Evolutionary conservation across 2,888 invertebrate genomes (phyloP).

Genomic region (Drosophila kambysellisi): DNA sequence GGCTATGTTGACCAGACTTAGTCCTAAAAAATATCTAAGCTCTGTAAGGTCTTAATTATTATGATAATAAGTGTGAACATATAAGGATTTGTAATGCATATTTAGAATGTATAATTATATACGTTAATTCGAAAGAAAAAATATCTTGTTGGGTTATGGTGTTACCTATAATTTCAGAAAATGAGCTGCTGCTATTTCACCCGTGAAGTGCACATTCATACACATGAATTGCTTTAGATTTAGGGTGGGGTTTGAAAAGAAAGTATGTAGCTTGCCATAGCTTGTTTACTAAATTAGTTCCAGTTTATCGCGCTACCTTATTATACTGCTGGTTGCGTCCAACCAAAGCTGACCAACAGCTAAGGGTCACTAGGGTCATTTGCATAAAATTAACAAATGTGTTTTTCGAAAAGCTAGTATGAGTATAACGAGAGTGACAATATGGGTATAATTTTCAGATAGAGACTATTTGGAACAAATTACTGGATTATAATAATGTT

Average conservation of each 20-base stretch:
- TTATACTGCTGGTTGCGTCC: slow-evolving; percentile 40
- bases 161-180: slow-evolving; percentile 8
- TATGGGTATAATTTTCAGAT: not conserved
- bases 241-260: slow-evolving; percentile 29
- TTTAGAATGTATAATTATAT: slow-evolving; percentile 7
- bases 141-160: not conserved
- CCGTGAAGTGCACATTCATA: slow-evolving; percentile 72
- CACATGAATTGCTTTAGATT: slow-evolving; percentile 63
- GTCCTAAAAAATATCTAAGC: not conserved
- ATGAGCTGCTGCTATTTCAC: slow-evolving; percentile 64
- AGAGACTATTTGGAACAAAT: not conserved
- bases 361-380: slow-evolving; percentile 34
- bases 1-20: not conserved
- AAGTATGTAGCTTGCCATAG: slow-evolving; percentile 24
- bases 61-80: slow-evolving; percentile 28
- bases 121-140: not conserved
- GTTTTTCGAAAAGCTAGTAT: slow-evolving; percentile 8
- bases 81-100: slow-evolving; percentile 6
- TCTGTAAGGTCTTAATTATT: not conserved
- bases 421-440: not conserved
- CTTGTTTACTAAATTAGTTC: slow-evolving; percentile 72
- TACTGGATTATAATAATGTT: not conserved
- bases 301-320: slow-evolving; percentile 71
- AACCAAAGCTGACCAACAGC: slow-evolving; percentile 27
- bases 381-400: slow-evolving; percentile 74